Evolutionary conservation across 2,797 vertebrate genomes (phyloP).

Genomic region (Cuculus canorus): DNA sequence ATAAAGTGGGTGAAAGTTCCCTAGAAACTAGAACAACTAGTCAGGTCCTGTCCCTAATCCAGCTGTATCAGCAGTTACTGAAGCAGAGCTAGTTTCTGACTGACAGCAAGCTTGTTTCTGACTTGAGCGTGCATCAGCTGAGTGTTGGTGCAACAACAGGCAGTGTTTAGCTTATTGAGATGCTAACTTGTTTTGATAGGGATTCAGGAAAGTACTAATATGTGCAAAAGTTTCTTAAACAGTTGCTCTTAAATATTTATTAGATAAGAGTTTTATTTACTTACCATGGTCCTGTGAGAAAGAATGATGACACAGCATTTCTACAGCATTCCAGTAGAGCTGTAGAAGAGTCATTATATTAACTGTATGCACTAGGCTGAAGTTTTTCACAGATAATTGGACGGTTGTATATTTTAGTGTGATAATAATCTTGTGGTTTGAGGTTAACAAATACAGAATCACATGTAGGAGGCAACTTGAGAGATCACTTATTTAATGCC

Average conservation of each 20-base stretch:
- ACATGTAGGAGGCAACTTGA: background rate
- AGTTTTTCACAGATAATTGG: background rate
- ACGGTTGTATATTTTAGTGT: background rate
- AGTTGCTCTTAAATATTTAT: background rate
- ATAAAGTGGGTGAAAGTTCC: background rate
- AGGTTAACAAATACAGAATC: background rate
- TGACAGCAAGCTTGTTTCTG: background rate
- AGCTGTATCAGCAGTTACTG: background rate
- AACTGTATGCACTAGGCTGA: background rate
- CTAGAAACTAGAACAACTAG: background rate
- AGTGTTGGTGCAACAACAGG: background rate
- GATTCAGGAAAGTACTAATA: background rate
- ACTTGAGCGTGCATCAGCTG: background rate
- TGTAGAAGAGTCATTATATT: background rate
- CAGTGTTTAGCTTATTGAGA: background rate
- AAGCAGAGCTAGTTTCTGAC: background rate
- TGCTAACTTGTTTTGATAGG: background rate
- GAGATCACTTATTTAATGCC: background rate
- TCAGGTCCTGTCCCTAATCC: background rate
- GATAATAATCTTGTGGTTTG: background rate
- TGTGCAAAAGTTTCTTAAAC: background rate
- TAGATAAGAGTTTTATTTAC: background rate
- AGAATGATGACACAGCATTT: background rate
- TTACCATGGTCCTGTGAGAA: background rate
- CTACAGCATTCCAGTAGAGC: background rate